Percentiles rank a stretch among this genome's conserved stretches.
Conservation (phyloP, 2,888 invertebrate species). For the Drosophila sordidapex region DNA sequence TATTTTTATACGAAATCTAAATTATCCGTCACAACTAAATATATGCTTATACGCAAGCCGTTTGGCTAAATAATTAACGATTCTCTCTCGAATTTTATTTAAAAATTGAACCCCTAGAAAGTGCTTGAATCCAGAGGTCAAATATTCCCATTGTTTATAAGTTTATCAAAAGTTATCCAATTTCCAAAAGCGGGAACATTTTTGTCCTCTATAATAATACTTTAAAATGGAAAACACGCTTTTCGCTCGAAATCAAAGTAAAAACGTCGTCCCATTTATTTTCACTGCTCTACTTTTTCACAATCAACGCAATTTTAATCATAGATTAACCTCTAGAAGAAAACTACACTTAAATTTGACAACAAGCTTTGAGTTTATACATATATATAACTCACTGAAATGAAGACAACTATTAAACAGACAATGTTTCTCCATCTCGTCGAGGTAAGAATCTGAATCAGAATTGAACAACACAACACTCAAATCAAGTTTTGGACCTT, state of each 20-base stretch:
- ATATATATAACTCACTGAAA: neutral
- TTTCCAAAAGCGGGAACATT: neutral
- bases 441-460: constrained; percentile 11
- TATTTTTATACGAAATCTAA: neutral
- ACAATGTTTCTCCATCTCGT: neutral
- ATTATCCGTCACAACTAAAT: neutral
- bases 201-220: neutral
- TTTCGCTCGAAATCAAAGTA: neutral
- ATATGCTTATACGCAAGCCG: neutral
- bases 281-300: neutral
- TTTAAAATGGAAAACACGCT: neutral
- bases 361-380: neutral
- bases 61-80: neutral
- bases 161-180: neutral
- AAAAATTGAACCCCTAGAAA: no score
- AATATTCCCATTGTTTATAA: neutral
- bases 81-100: neutral
- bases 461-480: constrained; percentile 5
- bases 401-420: neutral
- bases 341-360: neutral
- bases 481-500: constrained; percentile 51
- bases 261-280: neutral
- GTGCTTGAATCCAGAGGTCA: neutral
- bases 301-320: neutral
- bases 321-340: neutral